Conservation (phyloP, 2,888 invertebrate genomes). For the Orthosia cruda region DNA sequence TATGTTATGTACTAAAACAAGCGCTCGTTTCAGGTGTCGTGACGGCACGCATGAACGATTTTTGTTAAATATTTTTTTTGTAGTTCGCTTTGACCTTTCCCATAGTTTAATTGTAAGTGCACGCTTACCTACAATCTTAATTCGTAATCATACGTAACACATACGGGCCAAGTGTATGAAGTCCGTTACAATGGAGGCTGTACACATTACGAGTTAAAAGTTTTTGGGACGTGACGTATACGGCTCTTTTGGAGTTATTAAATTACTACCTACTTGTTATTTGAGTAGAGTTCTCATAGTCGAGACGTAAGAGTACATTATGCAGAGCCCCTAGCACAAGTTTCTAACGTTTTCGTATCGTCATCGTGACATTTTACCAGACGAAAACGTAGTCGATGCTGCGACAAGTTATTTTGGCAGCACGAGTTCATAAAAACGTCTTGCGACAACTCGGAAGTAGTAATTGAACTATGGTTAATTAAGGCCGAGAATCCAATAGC, state of each 20-base stretch:
- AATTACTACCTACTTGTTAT: constrained; percentile 59
- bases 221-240: constrained; percentile 85
- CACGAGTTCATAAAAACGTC: too few relatives aligned
- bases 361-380: too few relatives aligned
- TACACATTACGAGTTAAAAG: constrained; percentile 74
- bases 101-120: constrained; percentile 49
- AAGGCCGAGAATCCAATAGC: too few relatives aligned
- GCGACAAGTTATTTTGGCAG: too few relatives aligned
- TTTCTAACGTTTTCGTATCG: too few relatives aligned
- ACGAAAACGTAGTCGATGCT: too few relatives aligned
- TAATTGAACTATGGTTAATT: too few relatives aligned
- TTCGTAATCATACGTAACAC: constrained; percentile 71
- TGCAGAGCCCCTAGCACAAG: too few relatives aligned
- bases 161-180: constrained; percentile 55
- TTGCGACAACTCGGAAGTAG: too few relatives aligned
- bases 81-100: constrained; percentile 56
- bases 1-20: constrained; percentile 26
- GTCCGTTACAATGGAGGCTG: constrained; percentile 73
- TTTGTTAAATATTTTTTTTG: constrained; percentile 43
- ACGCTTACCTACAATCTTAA: constrained; percentile 57
- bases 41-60: constrained; percentile 48
- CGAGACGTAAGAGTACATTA: neutral
- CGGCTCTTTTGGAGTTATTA: constrained; percentile 77
- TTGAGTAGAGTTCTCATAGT: constrained; percentile 9
- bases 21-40: constrained; percentile 50